A percentile compares a stretch with the other conserved stretches of the same genome.
These are phyloP conservation scores for Anastrepha ludens DNA, from an alignment of 1,140 invertebrate species.

Conservation along the genomic window DNA sequence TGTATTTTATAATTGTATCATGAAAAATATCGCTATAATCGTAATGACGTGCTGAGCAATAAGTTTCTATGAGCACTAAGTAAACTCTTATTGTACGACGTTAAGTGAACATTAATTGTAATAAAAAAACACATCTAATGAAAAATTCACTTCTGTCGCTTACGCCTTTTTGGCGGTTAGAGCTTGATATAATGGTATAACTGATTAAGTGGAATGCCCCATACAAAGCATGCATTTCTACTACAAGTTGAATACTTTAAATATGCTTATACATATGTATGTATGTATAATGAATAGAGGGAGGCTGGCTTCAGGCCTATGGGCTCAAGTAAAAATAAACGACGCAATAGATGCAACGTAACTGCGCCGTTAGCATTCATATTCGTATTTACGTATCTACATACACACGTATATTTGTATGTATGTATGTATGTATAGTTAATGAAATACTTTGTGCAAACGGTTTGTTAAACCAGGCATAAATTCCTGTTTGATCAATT, in stretches of 20 bases:
- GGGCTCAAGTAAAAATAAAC: neutral
- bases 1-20: too few species aligned
- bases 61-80: too few species aligned
- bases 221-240: neutral
- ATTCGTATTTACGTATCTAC: neutral
- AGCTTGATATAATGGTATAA: too few species aligned
- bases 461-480: too few species aligned
- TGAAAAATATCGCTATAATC: too few species aligned
- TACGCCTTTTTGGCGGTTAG: too few species aligned
- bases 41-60: too few species aligned
- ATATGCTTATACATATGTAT: neutral
- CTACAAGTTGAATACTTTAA: neutral
- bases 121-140: too few species aligned
- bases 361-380: conserved; percentile 9
- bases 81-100: too few species aligned
- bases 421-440: neutral
- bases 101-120: too few species aligned
- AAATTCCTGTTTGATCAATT: too few species aligned
- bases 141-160: neutral
- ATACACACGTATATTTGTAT: neutral
- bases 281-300: neutral
- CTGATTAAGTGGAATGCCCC: neutral
- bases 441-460: too few species aligned
- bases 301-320: neutral
- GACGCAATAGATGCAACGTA: conserved; percentile 40